phyloP scores from a whole-genome alignment of 2,888 invertebrate genomes.

The Suillia variegata region DNA sequence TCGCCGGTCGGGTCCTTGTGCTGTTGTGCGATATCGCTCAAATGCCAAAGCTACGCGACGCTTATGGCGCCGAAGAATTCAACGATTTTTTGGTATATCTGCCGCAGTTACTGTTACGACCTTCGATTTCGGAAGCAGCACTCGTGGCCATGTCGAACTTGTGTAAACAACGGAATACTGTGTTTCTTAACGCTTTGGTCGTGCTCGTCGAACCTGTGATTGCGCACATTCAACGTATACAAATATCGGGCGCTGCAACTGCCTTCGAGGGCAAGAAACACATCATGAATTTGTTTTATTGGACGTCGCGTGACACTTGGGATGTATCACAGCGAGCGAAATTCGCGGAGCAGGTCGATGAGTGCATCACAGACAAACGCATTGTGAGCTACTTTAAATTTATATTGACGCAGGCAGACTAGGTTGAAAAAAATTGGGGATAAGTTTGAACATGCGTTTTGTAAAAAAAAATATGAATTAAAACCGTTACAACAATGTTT shows the following conservation, averaged over 20 bases:
- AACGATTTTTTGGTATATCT: constrained; percentile 64
- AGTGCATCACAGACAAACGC: constrained; percentile 35
- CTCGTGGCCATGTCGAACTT: constrained; percentile 67
- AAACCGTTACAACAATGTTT: too few relatives aligned
- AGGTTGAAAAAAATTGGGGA: too few relatives aligned
- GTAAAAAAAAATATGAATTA: too few relatives aligned
- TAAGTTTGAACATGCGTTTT: too few relatives aligned
- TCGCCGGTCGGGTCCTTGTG: constrained; percentile 58
- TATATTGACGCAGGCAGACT: constrained; percentile 36
- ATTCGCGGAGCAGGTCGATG: constrained; percentile 14
- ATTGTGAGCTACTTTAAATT: constrained; percentile 46
- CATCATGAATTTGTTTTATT: constrained; percentile 65
- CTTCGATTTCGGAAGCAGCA: constrained; percentile 63
- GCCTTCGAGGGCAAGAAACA: constrained; percentile 63
- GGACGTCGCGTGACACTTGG: constrained; percentile 39
- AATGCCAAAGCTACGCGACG: constrained; percentile 53
- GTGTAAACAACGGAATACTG: constrained; percentile 64
- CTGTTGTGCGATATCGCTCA: constrained; percentile 63
- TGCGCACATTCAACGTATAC: constrained; percentile 45
- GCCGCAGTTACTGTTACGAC: constrained; percentile 65
- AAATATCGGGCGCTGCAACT: constrained; percentile 56
- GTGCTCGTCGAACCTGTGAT: constrained; percentile 62
- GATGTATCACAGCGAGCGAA: constrained; percentile 3
- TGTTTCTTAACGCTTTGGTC: constrained; percentile 63
- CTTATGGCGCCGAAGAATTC: constrained; percentile 55